These are phyloP conservation scores for Habrosyne pyritoides DNA, from an alignment of 2,888 invertebrate genomes.

Conservation along the genomic window DNA sequence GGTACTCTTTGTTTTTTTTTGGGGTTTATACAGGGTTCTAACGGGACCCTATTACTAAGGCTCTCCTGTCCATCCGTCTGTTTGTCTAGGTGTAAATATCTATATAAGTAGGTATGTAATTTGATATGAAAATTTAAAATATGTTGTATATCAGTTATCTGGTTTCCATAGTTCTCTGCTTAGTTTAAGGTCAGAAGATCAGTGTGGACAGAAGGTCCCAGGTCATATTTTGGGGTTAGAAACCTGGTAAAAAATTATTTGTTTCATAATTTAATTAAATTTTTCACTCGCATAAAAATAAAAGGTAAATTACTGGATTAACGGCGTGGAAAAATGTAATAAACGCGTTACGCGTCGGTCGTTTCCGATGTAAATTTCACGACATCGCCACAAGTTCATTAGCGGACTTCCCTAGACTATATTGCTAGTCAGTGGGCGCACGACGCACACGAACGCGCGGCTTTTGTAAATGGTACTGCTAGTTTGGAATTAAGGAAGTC, in stretches of 20 bases:
- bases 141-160: too few species aligned
- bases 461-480: background rate
- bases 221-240: background rate
- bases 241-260: background rate
- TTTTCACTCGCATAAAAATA: background rate
- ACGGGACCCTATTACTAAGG: too few species aligned
- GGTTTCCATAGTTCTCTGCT: too few species aligned
- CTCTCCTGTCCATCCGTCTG: too few species aligned
- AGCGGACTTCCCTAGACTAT: background rate
- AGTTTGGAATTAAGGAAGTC: background rate
- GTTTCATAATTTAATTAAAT: background rate
- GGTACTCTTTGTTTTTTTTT: too few species aligned
- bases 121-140: too few species aligned
- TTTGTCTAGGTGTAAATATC: too few species aligned
- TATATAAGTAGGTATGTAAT: too few species aligned
- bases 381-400: slow-evolving; percentile 6
- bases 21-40: too few species aligned
- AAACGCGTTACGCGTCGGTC: background rate
- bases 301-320: background rate
- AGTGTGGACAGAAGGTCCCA: too few species aligned
- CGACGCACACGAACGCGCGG: background rate
- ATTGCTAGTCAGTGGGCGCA: background rate
- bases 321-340: background rate
- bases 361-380: slow-evolving; percentile 1
- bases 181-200: too few species aligned